Base-by-base conservation (phyloP, 2,113 vertebrate genomes). In the Gnathonemus echidnorhynchus region DNA sequence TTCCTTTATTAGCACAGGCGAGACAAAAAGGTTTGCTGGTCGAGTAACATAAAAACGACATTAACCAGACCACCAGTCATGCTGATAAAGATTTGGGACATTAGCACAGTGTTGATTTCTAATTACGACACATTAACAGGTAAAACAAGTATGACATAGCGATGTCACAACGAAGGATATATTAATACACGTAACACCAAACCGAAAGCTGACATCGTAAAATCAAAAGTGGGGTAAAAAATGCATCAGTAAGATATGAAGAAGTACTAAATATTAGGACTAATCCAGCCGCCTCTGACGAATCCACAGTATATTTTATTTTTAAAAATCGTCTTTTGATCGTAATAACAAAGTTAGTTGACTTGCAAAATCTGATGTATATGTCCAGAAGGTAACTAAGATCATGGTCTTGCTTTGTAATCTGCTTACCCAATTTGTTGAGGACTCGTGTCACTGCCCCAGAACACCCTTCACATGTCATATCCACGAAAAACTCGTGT, bases 391-490 rank as follows among this genome's bases (percentile, higher is more conserved):
- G 66, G 6, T 48, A 46, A 85, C 17, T 48, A 48, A 70, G 27
- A 70, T 70, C 31, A 11, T 39, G 31, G 15, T 35, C 39, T 84
- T 45, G 48, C 0, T 0, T 9, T 85, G 0, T 4, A 35, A 58
- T 24, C 11, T 45, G 42, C 96, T 93, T 92, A 97, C 96, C 97
- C 91, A 98, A 94, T 91, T 96, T 98, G 86, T 94, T 96, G 91
- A 99, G 97, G 84, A 99, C 95, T 5, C 97, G 96, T 86, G 95
- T 96, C 6, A 99, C 97, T 0, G 98, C 98, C 0, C 96, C 97
- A 2, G 97, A 97, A 27, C 98, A 99, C 86, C 98, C 98, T 88
- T 97, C 97, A 24, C 98, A 99, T 39, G 97, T 98, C 98, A 99
- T 99, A 85, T 97, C 97, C 90, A 99, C 98, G 0, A 96, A 97